Percentiles rank a stretch among this genome's conserved stretches.
These are phyloP conservation scores for Junonia oenone DNA, from an alignment of 2,888 invertebrate species.

Conservation along the genomic window DNA sequence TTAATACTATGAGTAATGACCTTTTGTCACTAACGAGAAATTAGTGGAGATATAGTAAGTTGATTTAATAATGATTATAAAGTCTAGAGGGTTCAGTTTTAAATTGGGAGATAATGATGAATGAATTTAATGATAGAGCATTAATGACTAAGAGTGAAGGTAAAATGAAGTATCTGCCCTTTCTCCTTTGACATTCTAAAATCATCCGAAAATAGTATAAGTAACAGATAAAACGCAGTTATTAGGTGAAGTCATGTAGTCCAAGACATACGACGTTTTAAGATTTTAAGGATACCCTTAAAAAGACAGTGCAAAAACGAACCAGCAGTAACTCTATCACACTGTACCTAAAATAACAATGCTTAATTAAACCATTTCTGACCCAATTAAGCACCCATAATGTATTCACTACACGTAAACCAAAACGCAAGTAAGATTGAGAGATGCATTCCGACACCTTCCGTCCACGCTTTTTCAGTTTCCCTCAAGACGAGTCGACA, in stretches of 20 bases:
- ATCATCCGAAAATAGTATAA: too few relatives aligned
- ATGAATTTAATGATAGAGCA: too few relatives aligned
- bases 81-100: not conserved
- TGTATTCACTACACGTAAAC: not conserved
- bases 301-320: too few relatives aligned
- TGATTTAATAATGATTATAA: not conserved
- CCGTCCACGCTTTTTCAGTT: constrained; percentile 56
- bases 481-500: constrained; percentile 37
- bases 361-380: not conserved
- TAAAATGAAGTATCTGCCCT: too few relatives aligned
- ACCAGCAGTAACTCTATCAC: too few relatives aligned
- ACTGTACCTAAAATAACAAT: not conserved
- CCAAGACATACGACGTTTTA: not conserved
- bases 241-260: too few relatives aligned
- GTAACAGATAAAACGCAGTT: not conserved
- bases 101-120: too few relatives aligned
- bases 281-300: not conserved
- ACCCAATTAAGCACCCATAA: not conserved
- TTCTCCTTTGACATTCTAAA: too few relatives aligned
- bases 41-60: not conserved
- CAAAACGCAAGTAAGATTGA: not conserved
- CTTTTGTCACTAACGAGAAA: not conserved
- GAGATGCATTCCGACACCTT: constrained; percentile 32
- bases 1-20: constrained; percentile 1
- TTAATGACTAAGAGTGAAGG: too few relatives aligned